Evolutionary conservation across 2,888 invertebrate species (phyloP).

Genomic region (Andrena hattorfiana): DNA sequence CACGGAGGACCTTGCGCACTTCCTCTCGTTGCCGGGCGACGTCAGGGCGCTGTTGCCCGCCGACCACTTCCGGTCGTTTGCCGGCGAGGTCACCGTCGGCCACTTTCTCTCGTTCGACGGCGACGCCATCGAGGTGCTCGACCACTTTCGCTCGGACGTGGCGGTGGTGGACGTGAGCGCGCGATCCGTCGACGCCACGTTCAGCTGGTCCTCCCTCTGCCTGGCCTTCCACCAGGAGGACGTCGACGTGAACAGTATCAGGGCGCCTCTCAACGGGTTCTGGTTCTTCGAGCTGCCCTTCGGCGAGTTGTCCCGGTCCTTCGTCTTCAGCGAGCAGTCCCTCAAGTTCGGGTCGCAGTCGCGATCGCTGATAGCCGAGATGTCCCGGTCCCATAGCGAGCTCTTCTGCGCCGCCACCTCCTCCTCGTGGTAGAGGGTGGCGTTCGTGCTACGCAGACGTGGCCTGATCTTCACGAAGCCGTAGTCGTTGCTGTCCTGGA

Average conservation of each 20-base stretch:
- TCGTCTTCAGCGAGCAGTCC: slow-evolving; percentile 67
- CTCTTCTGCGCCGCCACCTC: slow-evolving; percentile 71
- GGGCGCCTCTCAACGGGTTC: slow-evolving; percentile 80
- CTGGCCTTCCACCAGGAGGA: slow-evolving; percentile 84
- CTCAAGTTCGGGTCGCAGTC: slow-evolving; percentile 75
- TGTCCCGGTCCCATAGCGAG: slow-evolving; percentile 73
- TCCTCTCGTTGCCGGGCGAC: slow-evolving; percentile 74
- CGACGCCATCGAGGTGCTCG: slow-evolving; percentile 75
- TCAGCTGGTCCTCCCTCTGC: slow-evolving; percentile 80
- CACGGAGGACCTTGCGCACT: slow-evolving; percentile 77
- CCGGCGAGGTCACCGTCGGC: slow-evolving; percentile 72
- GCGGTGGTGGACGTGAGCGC: slow-evolving; percentile 15
- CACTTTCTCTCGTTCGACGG: slow-evolving; percentile 78
- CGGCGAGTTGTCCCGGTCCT: slow-evolving; percentile 72
- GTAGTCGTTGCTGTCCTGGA: slow-evolving; percentile 81
- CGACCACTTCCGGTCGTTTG: slow-evolving; percentile 79
- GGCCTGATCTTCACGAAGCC: slow-evolving; percentile 82
- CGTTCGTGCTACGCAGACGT: slow-evolving; percentile 80
- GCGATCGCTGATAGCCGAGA: slow-evolving; percentile 74
- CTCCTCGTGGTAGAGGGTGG: slow-evolving; percentile 79
- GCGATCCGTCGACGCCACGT: slow-evolving; percentile 48
- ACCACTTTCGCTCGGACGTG: slow-evolving; percentile 80
- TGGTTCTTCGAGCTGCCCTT: slow-evolving; percentile 77
- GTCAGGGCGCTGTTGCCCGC: slow-evolving; percentile 67
- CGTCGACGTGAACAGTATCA: slow-evolving; percentile 82